Evolutionary conservation across 2,888 invertebrate species (phyloP), one percentile per base, ranked within the genome.

Genomic region (Drosophila setosimentum): DNA sequence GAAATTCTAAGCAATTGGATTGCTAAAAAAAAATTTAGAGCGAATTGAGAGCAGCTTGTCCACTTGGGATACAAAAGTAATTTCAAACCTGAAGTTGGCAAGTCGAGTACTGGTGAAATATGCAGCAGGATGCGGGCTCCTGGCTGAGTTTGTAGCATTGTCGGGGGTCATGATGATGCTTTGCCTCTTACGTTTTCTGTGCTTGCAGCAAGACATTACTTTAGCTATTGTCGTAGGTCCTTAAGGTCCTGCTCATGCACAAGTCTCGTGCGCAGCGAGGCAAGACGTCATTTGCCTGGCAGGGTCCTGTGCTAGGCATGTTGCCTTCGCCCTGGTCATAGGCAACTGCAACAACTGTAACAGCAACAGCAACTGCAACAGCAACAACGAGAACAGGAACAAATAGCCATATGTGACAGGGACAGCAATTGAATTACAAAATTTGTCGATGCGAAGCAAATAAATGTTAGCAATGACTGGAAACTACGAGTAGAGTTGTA

Each of bases 221-320:
- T 87, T 78, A 49, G 61, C 78, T 81, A 89, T 87, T 87, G 87
- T 89, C 90, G 83, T 87, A 89, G 87, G 90, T 87, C 88, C 86
- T 89, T 73, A 71, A 71, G 78, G 67, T 53, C 65, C 73, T 45
- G n/a, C 24, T 35, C 33, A 50, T 58, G 66, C 67, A 64, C 65
- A 75, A 70, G 75, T 40, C 67, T 62, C 54, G 69, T 73, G 68
- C 58, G 49, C 68, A 66, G 71, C 59, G 67, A 67, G 70, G 63
- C 81, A 62, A 68, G 63, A 73, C 78, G 76, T 53, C 65, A 72
- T 71, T 71, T 68, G 82, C 63, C 76, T 13, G 27, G 50, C 21
- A 60, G 63, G 49, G 33, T 54, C 18, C 59, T 29, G 55, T 24
- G 16, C 2, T 7, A 33, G 60, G 65, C 42, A 57, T 21, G 21